Percentiles rank a stretch among this genome's conserved stretches.
Conservation (phyloP, 2,797 vertebrate genomes). For the Steatocranus sp. region DNA sequence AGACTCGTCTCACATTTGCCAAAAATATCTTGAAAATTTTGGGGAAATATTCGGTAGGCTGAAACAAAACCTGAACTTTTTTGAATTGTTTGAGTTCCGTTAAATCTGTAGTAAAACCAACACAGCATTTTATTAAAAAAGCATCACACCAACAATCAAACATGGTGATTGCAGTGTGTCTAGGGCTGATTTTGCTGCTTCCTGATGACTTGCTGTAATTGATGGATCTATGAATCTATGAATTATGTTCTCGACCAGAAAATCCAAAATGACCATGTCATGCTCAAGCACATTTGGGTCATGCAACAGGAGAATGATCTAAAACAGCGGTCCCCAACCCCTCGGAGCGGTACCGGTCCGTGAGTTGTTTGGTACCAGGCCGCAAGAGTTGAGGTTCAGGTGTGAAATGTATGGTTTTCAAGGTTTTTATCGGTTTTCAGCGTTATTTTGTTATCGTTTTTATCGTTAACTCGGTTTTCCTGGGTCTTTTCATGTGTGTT, state of each 20-base stretch:
- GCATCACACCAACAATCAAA: not conserved
- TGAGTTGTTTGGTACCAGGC: too few relatives aligned
- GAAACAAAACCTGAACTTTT: not conserved
- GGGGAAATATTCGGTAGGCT: not conserved
- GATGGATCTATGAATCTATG: not conserved
- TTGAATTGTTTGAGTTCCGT: not conserved
- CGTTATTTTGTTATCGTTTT: too few relatives aligned
- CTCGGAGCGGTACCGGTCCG: too few relatives aligned
- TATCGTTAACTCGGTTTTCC: too few relatives aligned
- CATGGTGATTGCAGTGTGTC: not conserved
- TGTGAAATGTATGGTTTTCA: too few relatives aligned
- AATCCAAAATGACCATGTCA: not conserved
- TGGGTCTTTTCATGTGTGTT: too few relatives aligned
- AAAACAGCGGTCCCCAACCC: too few relatives aligned
- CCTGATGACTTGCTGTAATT: not conserved
- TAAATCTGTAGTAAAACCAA: not conserved
- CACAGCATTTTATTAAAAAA: not conserved
- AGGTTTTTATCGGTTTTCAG: too few relatives aligned
- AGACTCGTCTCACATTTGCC: not conserved
- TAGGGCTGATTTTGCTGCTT: not conserved
- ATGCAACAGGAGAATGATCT: not conserved
- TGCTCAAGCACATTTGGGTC: not conserved
- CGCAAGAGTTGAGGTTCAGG: too few relatives aligned
- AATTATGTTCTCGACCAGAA: not conserved
- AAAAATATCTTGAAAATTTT: not conserved